Conservation (phyloP, 2,888 invertebrate genomes). For the Drosophila suboccidentalis region DNA sequence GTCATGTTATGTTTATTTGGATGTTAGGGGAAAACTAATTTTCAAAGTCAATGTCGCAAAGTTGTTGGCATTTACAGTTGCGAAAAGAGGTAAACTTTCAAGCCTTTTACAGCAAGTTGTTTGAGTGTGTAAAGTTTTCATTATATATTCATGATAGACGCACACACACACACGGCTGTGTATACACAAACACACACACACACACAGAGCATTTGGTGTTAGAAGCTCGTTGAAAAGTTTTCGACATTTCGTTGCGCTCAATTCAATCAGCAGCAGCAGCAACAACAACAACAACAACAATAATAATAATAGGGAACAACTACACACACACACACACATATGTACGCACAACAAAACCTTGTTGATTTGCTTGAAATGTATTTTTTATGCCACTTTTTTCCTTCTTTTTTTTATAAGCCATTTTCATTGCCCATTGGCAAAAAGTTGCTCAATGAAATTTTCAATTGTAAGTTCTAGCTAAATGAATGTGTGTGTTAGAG, state of each 20-base stretch:
- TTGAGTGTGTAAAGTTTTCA: slow-evolving; percentile 67
- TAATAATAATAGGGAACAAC: background rate
- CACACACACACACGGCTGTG: slow-evolving; percentile 16
- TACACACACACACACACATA: slow-evolving; percentile 9
- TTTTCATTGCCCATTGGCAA: slow-evolving; percentile 42
- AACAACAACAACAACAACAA: background rate
- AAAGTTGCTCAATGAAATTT: slow-evolving; percentile 52
- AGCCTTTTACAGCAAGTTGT: slow-evolving; percentile 26
- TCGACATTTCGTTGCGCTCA: slow-evolving; percentile 62
- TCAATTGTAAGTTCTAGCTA: slow-evolving; percentile 24
- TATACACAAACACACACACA: slow-evolving; percentile 8
- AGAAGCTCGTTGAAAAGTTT: slow-evolving; percentile 66
- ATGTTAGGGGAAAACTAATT: slow-evolving; percentile 53
- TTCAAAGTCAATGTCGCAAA: slow-evolving; percentile 71
- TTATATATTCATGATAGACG: slow-evolving; percentile 57
- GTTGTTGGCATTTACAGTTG: slow-evolving; percentile 28
- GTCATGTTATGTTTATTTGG: slow-evolving; percentile 6
- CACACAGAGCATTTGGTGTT: slow-evolving; percentile 48
- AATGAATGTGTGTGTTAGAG: background rate
- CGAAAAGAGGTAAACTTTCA: slow-evolving; percentile 5
- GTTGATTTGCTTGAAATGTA: slow-evolving; percentile 55
- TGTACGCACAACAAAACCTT: slow-evolving; percentile 44
- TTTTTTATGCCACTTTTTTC: slow-evolving; percentile 25
- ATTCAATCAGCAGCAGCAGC: slow-evolving; percentile 67
- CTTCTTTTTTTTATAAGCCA: slow-evolving; percentile 16